Base-by-base conservation (phyloP, 2,888 invertebrate species). In the Tanytarsus gracilentus region DNA sequence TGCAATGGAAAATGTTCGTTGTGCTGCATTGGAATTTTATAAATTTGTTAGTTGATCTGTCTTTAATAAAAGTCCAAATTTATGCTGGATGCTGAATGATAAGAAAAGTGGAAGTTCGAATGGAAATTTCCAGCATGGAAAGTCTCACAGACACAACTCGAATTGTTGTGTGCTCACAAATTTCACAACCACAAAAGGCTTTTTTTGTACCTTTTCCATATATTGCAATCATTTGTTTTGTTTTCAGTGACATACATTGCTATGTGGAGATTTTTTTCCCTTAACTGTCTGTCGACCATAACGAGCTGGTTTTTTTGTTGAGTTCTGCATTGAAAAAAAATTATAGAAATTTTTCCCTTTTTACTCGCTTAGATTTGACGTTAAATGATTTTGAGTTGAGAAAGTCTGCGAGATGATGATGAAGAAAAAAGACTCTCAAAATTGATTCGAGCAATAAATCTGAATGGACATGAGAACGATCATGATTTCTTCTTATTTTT, bases 191-290 rank as follows among this genome's bases (percentile, higher is more conserved):
- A 14, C 27, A 8, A 25, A 14, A 26, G n/a, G n/a, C 40, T 26
- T 39, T 39, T 39, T 7, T 26, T 27, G 6, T 16, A 16, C 21
- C 2, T 14, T n/a, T 40, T 7, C 44, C 18, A 4, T 44, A 44
- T 25, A 26, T 26, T 56, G 39, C 44, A 58, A 58, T 58, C 58
- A 58, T 48, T 58, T 58, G 58, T 58, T 56, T 56, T 58, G 29
- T 58, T 58, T 40, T 44, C 55, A 11, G 11, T 55, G 53, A 53
- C 53, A 53, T 29, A 51, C 51, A 51, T 44, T 44, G 18, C 11
- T 30, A n/a, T 14, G 14, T 27, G 9, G 6, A n/a, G 11, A 33
- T 51, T 3, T 21, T 30, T 11, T 36, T 21, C 33, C 11, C 4
- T 30, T 30, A 11, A 30, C 11, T 33, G 33, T 51, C 27, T 26